Conservation (phyloP, 2,888 invertebrate species). For the Alcis repandata region DNA sequence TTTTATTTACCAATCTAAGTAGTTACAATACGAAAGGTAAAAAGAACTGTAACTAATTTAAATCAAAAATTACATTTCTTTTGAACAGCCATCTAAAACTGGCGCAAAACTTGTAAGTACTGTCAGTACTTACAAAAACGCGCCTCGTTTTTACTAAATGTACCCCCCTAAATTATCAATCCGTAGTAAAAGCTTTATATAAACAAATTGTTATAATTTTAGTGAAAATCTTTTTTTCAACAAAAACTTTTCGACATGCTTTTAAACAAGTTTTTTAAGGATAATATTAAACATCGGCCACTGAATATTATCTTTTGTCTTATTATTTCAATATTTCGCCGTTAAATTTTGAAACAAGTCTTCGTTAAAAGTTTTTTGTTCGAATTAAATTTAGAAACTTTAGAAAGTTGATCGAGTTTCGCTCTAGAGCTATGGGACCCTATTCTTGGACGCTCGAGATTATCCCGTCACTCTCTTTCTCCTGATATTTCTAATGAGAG, state of each 20-base stretch:
- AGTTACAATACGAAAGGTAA: too few species aligned
- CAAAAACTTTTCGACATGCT: constrained; percentile 2
- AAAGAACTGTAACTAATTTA: too few species aligned
- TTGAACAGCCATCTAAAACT: too few species aligned
- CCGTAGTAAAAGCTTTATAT: not conserved
- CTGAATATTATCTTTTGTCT: constrained; percentile 11
- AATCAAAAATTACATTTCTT: too few species aligned
- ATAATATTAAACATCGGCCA: constrained; percentile 7
- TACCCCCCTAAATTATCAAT: too few species aligned
- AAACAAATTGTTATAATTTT: not conserved
- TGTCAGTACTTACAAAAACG: too few species aligned
- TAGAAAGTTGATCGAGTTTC: constrained; percentile 13
- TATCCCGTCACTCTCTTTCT: too few species aligned
- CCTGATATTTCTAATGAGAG: too few species aligned
- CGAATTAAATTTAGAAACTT: not conserved
- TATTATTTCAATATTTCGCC: not conserved
- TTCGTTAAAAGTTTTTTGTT: constrained; percentile 1
- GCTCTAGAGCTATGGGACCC: not conserved
- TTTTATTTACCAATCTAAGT: too few species aligned
- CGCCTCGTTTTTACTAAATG: too few species aligned
- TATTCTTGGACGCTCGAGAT: too few species aligned
- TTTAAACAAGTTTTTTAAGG: not conserved
- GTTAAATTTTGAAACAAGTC: constrained; percentile 4
- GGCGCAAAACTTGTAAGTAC: too few species aligned
- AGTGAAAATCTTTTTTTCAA: not conserved